Percentiles rank a stretch among this genome's conserved stretches.
These are phyloP conservation scores for Wiebesia pumilae DNA, from an alignment of 1,140 invertebrate genomes.

Conservation along the genomic window DNA sequence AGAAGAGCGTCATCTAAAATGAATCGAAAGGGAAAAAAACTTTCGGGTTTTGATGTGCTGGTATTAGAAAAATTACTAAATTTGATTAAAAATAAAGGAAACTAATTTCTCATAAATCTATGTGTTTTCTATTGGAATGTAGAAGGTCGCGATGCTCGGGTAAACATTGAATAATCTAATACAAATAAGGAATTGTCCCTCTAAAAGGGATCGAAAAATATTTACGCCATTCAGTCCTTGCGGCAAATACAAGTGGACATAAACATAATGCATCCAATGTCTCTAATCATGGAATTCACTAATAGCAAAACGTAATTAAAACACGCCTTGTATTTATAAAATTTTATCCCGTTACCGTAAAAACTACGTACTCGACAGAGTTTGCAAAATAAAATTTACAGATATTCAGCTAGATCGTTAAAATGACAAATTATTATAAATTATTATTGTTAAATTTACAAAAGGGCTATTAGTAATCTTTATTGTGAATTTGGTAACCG, in stretches of 20 bases:
- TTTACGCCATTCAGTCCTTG: constrained; percentile 1
- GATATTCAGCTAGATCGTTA: neutral
- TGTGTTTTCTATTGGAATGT: constrained; percentile 17
- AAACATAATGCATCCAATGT: constrained; percentile 2
- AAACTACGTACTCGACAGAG: constrained; percentile 36
- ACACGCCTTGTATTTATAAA: constrained; percentile 36
- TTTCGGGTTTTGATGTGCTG: neutral
- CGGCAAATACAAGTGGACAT: constrained; percentile 10
- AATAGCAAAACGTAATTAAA: constrained; percentile 29
- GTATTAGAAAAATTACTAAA: constrained; percentile 14
- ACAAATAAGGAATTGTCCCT: constrained; percentile 22
- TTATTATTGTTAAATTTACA: no score
- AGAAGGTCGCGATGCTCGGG: constrained; percentile 6
- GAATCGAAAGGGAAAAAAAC: neutral
- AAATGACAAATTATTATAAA: no score
- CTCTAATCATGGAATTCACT: constrained; percentile 25
- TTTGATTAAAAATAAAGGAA: neutral
- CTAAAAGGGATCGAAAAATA: constrained; percentile 33
- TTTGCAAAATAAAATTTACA: neutral
- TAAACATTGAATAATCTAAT: constrained; percentile 39
- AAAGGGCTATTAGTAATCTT: neutral
- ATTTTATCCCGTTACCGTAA: neutral
- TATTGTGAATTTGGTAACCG: constrained; percentile 58
- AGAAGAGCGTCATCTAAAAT: constrained; percentile 41
- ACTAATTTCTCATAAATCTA: constrained; percentile 23